These are phyloP conservation scores for Pristiophorus japonicus DNA, from an alignment of 2,113 vertebrate genomes.

Conservation along the genomic window DNA sequence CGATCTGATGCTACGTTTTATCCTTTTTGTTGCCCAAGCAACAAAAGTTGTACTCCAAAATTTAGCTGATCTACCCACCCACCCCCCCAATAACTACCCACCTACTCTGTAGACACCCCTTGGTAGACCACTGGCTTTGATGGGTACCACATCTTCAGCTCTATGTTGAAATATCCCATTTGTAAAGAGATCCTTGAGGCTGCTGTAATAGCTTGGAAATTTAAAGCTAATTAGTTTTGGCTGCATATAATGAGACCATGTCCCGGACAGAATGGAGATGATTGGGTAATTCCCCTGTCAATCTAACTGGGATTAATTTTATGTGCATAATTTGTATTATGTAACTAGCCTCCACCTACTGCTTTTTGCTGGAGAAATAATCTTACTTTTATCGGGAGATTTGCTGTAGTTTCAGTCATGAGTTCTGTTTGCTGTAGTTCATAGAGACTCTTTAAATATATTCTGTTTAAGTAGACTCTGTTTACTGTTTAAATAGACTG, in stretches of 20 bases:
- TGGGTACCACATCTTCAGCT: neutral
- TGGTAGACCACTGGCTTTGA: neutral
- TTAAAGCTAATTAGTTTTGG: neutral
- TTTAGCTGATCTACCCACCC: too few species aligned
- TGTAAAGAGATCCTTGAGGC: neutral
- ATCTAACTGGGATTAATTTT: neutral
- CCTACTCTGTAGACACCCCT: neutral
- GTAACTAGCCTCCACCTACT: neutral
- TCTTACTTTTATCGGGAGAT: slow-evolving; percentile 1
- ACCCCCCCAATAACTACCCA: too few species aligned
- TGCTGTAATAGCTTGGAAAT: neutral
- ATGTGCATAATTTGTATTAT: neutral
- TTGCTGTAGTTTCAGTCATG: neutral
- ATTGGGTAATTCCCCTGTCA: neutral
- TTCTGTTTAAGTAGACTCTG: neutral
- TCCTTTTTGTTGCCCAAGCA: too few species aligned
- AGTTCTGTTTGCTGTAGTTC: neutral
- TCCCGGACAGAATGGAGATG: neutral
- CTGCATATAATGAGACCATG: neutral
- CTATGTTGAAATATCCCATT: neutral
- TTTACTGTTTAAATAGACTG: neutral
- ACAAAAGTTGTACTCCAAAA: too few species aligned
- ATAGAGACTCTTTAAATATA: neutral
- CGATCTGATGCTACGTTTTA: too few species aligned
- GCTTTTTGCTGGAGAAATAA: neutral